phyloP scores from a whole-genome alignment of 2,113 vertebrate genomes.

The Chlorocebus sabaeus region DNA sequence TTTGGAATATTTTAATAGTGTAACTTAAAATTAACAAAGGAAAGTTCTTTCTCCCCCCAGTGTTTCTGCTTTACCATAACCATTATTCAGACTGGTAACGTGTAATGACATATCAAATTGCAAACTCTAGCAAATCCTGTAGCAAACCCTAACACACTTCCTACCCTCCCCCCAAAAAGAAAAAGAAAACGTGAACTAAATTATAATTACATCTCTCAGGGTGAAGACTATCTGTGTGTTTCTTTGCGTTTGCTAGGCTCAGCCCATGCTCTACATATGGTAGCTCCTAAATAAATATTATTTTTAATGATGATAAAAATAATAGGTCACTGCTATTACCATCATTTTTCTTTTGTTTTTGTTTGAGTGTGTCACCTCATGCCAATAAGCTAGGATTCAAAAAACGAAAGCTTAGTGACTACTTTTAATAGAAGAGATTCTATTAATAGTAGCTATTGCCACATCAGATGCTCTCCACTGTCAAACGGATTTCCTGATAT shows the following conservation, averaged over 20 bases:
- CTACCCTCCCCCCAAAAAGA: not conserved
- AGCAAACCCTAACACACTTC: not conserved
- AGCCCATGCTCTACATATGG: not conserved
- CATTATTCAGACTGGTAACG: not conserved
- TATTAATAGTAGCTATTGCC: not conserved
- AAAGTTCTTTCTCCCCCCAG: not conserved
- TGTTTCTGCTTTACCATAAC: not conserved
- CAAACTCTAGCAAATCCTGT: not conserved
- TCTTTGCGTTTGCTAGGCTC: not conserved
- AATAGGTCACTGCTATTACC: not conserved
- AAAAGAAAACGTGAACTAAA: not conserved
- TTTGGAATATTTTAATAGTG: not conserved
- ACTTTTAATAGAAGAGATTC: not conserved
- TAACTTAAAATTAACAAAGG: slow-evolving; percentile 31
- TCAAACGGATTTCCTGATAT: not conserved
- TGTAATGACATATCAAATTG: not conserved
- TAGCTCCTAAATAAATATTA: not conserved
- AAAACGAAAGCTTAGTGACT: not conserved
- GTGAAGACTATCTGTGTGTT: not conserved
- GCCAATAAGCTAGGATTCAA: not conserved
- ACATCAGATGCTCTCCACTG: not conserved
- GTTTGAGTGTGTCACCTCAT: not conserved
- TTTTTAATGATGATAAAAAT: not conserved
- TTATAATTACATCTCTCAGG: not conserved
- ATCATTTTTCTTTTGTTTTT: not conserved